Evolutionary conservation across 2,797 vertebrate genomes (phyloP).

Genomic region (Strix occidentalis): DNA sequence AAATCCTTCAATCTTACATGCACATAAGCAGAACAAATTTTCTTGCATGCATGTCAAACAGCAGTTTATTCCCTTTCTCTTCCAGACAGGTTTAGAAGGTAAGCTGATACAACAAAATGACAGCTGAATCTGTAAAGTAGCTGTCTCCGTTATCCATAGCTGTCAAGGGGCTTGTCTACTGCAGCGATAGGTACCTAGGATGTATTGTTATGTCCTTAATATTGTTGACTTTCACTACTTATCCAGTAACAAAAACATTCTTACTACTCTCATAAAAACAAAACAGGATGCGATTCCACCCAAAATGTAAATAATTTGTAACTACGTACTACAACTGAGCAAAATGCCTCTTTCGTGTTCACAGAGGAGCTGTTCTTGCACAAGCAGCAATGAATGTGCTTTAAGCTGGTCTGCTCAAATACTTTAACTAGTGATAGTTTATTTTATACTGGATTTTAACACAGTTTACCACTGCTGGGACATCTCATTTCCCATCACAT

Average conservation of each 20-base stretch:
- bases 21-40: conserved; percentile 30
- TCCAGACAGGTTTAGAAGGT: conserved; percentile 40
- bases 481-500: background rate
- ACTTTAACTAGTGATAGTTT: background rate
- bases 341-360: background rate
- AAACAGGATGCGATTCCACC: background rate
- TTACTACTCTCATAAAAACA: background rate
- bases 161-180: background rate
- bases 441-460: background rate
- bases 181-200: background rate
- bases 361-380: background rate
- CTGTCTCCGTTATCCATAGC: background rate
- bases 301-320: background rate
- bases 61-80: conserved; percentile 31
- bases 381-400: background rate
- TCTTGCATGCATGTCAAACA: conserved; percentile 29
- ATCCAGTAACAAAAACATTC: background rate
- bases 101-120: conserved; percentile 39
- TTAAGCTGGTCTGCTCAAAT: background rate
- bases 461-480: background rate
- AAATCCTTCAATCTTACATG: conserved; percentile 32
- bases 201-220: background rate
- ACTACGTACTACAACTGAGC: background rate
- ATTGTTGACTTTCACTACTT: background rate
- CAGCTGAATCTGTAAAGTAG: background rate